Evolutionary conservation across 2,888 invertebrate genomes (phyloP).

Genomic region (Camptogramma bilineatum): DNA sequence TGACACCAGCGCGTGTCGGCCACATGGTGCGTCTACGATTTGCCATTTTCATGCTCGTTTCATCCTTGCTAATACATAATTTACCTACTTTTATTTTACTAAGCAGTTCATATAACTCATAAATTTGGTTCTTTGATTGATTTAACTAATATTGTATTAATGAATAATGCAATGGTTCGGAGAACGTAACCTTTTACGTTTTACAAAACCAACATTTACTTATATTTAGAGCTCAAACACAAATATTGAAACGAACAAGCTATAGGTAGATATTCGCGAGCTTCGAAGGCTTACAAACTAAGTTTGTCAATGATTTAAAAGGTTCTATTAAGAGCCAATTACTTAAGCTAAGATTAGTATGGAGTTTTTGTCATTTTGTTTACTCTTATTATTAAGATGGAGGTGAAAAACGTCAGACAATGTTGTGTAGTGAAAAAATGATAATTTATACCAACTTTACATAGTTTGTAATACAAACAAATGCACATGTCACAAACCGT

Average conservation of each 20-base stretch:
- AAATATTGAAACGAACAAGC: slow-evolving; percentile 6
- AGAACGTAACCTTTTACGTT: slow-evolving; percentile 12
- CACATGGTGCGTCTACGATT: slow-evolving; percentile 44
- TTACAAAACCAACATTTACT: slow-evolving; percentile 11
- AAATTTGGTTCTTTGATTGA: slow-evolving; percentile 13
- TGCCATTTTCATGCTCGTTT: slow-evolving; percentile 36
- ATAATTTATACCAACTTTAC: slow-evolving; percentile 34
- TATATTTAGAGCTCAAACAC: slow-evolving; percentile 7
- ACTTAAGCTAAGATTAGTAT: slow-evolving; percentile 32
- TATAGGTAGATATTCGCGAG: background rate
- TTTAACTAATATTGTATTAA: slow-evolving; percentile 11
- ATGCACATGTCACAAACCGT: slow-evolving; percentile 11
- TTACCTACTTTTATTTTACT: slow-evolving; percentile 19
- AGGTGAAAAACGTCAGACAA: slow-evolving; percentile 41
- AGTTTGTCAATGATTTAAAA: slow-evolving; percentile 33
- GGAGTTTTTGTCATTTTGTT: slow-evolving; percentile 35
- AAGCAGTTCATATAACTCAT: slow-evolving; percentile 12
- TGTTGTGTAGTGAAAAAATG: slow-evolving; percentile 34
- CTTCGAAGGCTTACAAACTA: background rate
- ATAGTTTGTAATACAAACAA: slow-evolving; percentile 24
- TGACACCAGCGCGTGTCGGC: slow-evolving; percentile 55
- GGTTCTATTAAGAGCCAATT: slow-evolving; percentile 31
- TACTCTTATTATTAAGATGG: slow-evolving; percentile 27
- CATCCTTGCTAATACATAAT: slow-evolving; percentile 30
- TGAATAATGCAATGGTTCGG: slow-evolving; percentile 7